These are phyloP conservation scores for Phoebastria nigripes DNA, from an alignment of 2,797 vertebrate species.

Conservation along the genomic window DNA sequence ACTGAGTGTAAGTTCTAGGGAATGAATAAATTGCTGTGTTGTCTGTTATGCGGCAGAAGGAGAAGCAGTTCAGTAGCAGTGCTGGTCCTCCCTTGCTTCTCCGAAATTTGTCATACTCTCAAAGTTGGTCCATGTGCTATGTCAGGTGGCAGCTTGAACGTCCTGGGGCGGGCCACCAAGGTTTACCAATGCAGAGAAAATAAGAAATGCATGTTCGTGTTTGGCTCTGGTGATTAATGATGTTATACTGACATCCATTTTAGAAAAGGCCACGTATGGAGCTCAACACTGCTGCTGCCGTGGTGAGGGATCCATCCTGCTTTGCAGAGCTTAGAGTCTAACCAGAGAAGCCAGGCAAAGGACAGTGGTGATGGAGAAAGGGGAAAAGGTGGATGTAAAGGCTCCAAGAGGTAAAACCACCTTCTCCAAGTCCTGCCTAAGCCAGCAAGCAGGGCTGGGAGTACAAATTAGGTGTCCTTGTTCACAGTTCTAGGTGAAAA, in stretches of 20 bases:
- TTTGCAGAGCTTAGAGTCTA: neutral
- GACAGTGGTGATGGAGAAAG: neutral
- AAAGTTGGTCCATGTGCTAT: neutral
- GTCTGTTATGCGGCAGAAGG: neutral
- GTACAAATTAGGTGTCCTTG: neutral
- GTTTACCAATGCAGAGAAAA: neutral
- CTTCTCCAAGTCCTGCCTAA: neutral
- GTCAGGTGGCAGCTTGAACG: neutral
- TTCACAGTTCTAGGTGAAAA: neutral
- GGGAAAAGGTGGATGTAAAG: neutral
- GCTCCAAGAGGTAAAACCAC: neutral
- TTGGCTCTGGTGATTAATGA: neutral
- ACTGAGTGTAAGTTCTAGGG: neutral
- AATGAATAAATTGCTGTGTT: neutral
- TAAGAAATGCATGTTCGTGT: neutral
- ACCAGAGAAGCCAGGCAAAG: neutral
- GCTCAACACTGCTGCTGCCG: rapidly evolving
- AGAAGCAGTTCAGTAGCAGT: neutral
- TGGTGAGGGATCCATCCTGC: neutral
- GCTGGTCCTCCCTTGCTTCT: neutral
- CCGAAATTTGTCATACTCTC: neutral
- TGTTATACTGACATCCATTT: neutral
- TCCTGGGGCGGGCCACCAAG: neutral
- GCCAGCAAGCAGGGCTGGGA: neutral
- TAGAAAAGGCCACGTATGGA: neutral